These are phyloP conservation scores for Chorisops tibialis DNA, from an alignment of 2,888 invertebrate genomes.

Conservation along the genomic window DNA sequence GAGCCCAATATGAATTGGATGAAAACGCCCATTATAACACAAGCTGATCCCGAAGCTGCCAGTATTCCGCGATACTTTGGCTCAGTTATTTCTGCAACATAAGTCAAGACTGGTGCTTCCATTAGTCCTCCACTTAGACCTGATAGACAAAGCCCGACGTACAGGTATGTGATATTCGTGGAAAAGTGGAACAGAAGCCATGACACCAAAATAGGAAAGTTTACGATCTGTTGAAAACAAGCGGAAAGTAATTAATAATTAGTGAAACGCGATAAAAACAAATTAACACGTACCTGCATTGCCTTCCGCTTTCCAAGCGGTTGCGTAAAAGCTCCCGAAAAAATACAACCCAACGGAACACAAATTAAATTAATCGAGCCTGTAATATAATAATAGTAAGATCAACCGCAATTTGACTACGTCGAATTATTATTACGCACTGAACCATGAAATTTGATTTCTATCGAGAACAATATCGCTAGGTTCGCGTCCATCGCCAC, in stretches of 20 bases:
- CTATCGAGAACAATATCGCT: constrained; percentile 56
- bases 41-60: constrained; percentile 70
- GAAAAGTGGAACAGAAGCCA: constrained; percentile 73
- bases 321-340: constrained; percentile 70
- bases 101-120: constrained; percentile 79
- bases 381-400: constrained; percentile 46
- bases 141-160: constrained; percentile 66
- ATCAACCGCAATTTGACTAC: constrained; percentile 10
- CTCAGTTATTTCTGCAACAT: constrained; percentile 80
- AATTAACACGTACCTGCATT: constrained; percentile 73
- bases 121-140: constrained; percentile 74
- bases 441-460: constrained; percentile 71
- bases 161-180: constrained; percentile 61
- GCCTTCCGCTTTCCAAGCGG: constrained; percentile 68
- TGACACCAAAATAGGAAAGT: constrained; percentile 69
- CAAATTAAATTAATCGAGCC: constrained; percentile 78
- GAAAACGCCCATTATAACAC: constrained; percentile 72
- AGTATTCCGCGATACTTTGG: constrained; percentile 73
- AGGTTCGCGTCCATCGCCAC: constrained; percentile 50
- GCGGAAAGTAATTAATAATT: not conserved
- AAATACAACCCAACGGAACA: constrained; percentile 74
- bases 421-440: constrained; percentile 50
- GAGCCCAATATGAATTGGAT: constrained; percentile 72
- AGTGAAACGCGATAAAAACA: not conserved
- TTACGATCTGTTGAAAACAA: constrained; percentile 54